Evolutionary conservation across 1,140 invertebrate species (phyloP).

Genomic region (Drosophila gunungcola): DNA sequence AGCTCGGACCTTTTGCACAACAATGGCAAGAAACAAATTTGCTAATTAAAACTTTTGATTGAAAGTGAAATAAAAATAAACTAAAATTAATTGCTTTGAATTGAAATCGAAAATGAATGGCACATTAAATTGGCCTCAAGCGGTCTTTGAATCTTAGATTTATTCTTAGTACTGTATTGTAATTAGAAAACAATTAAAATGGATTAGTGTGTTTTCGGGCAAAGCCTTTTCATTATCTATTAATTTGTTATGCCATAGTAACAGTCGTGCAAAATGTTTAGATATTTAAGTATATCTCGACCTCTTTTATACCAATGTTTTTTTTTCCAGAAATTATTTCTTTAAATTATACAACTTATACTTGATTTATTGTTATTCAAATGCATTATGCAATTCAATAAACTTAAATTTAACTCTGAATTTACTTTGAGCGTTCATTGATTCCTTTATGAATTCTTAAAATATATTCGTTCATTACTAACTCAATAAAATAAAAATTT

Average conservation of each 20-base stretch:
- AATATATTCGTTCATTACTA: neutral
- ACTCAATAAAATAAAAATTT: neutral
- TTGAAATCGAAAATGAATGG: constrained; percentile 51
- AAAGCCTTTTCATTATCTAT: no score
- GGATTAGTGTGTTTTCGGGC: no score
- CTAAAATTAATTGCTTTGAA: constrained; percentile 46
- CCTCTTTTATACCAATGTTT: neutral
- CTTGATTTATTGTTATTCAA: neutral
- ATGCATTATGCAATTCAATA: neutral
- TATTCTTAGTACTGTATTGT: constrained; percentile 12
- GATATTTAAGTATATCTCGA: no score
- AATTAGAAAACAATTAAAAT: constrained; percentile 5
- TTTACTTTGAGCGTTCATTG: neutral
- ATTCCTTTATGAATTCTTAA: neutral
- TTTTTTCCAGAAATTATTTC: no score
- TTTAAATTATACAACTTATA: no score
- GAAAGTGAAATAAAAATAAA: constrained; percentile 47
- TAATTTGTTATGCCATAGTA: neutral
- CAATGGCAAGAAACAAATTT: constrained; percentile 21
- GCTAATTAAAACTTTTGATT: constrained; percentile 60
- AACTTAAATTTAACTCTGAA: neutral
- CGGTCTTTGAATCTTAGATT: constrained; percentile 55
- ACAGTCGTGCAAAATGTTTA: no score
- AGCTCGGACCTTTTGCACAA: constrained; percentile 27
- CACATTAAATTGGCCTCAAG: constrained; percentile 17